Percentiles rank a stretch among this genome's conserved stretches.
Conservation (phyloP, 2,113 vertebrate species). For the Neolamprologus sp. region DNA sequence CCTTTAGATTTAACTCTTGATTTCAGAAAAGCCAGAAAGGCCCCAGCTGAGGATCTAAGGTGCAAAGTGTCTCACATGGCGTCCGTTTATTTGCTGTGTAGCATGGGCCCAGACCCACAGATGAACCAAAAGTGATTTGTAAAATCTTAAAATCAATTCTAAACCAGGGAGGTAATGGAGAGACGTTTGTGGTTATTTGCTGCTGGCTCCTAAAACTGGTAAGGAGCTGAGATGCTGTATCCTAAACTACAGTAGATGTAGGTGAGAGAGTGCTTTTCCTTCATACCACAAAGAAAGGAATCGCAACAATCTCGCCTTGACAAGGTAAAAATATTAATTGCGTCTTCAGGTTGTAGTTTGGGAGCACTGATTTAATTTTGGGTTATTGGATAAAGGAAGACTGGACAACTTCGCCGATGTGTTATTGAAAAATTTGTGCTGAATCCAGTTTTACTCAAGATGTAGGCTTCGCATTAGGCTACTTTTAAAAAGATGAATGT, state of each 20-base stretch:
- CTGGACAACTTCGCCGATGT: accelerated
- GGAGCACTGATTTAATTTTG: neutral
- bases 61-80: neutral
- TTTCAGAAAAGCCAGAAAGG: neutral
- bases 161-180: neutral
- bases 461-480: neutral
- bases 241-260: neutral
- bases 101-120: neutral
- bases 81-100: neutral
- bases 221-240: neutral
- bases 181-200: neutral
- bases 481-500: neutral
- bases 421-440: neutral
- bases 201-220: neutral
- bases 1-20: neutral
- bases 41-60: neutral
- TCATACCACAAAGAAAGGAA: neutral
- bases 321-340: neutral
- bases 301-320: neutral
- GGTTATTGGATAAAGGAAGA: neutral
- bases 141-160: neutral
- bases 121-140: neutral
- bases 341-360: neutral
- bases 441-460: neutral
- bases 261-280: neutral